A percentile compares a stretch with the other conserved stretches of the same genome.
Conservation (phyloP, 2,888 invertebrate genomes). For the Leptinotarsa juncta region DNA sequence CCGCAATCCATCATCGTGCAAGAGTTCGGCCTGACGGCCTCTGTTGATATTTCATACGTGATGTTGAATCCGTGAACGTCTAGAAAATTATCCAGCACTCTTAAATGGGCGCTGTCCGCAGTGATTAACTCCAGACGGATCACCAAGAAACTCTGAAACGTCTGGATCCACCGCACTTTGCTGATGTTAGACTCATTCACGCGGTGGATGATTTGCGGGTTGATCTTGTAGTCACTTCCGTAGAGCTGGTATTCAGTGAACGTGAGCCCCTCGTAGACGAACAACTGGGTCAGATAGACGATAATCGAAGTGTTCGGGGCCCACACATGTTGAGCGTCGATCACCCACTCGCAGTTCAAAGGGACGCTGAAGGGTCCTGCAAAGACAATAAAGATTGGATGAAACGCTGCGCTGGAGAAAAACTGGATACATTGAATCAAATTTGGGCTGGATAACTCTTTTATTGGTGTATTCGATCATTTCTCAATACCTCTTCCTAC, state of each 20-base stretch:
- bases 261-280: slow-evolving; percentile 75
- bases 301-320: slow-evolving; percentile 77
- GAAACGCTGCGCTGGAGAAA: not conserved
- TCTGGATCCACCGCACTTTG: slow-evolving; percentile 72
- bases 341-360: slow-evolving; percentile 85
- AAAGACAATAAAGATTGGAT: slow-evolving; percentile 59
- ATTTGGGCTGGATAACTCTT: not conserved
- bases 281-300: slow-evolving; percentile 89
- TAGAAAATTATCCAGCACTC: slow-evolving; percentile 83
- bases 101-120: slow-evolving; percentile 83
- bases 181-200: slow-evolving; percentile 79
- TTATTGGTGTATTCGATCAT: not conserved
- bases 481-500: not conserved
- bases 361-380: slow-evolving; percentile 89
- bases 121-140: slow-evolving; percentile 80
- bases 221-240: slow-evolving; percentile 56
- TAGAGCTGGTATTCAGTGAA: slow-evolving; percentile 59
- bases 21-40: slow-evolving; percentile 69
- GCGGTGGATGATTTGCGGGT: slow-evolving; percentile 73
- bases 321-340: slow-evolving; percentile 75
- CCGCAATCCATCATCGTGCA: slow-evolving; percentile 87
- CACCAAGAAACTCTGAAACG: slow-evolving; percentile 80
- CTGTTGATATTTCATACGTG: slow-evolving; percentile 84
- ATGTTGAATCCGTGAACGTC: slow-evolving; percentile 93
- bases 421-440: not conserved